Percentiles rank a stretch among this genome's conserved stretches.
These are phyloP conservation scores for Pseudeuparius sepicola DNA, from an alignment of 2,888 invertebrate species.

Conservation along the genomic window DNA sequence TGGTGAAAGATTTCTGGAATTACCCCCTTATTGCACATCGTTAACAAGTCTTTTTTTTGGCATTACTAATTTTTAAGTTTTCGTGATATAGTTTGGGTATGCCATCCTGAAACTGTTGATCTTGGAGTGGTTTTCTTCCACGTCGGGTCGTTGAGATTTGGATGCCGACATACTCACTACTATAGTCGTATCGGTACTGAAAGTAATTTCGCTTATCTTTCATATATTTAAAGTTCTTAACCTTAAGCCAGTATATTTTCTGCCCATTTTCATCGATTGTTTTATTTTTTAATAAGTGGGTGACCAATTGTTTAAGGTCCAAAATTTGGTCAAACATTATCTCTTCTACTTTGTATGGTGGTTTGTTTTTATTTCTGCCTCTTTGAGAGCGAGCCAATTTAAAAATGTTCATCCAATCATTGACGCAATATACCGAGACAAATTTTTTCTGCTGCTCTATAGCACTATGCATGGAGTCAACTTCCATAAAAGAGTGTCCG, in stretches of 20 bases:
- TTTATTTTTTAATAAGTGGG: slow-evolving; percentile 5
- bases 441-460: slow-evolving; percentile 8
- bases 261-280: not conserved
- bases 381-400: slow-evolving; percentile 1
- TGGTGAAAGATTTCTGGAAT: no score
- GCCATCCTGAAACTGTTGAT: slow-evolving; percentile 2
- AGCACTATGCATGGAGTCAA: slow-evolving; percentile 12
- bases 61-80: slow-evolving; percentile 2
- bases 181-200: slow-evolving; percentile 9
- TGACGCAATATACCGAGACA: slow-evolving; percentile 5
- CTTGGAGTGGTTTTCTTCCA: slow-evolving; percentile 4
- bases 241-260: slow-evolving; percentile 1
- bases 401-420: slow-evolving; percentile 9
- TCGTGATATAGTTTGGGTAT: slow-evolving; percentile 4
- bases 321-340: slow-evolving; percentile 1
- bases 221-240: slow-evolving; percentile 5
- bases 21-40: no score
- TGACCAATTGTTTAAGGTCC: slow-evolving; percentile 5
- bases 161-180: slow-evolving; percentile 6
- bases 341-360: slow-evolving; percentile 5
- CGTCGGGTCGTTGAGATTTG: slow-evolving; percentile 7
- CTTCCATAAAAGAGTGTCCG: slow-evolving; percentile 14
- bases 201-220: slow-evolving; percentile 9
- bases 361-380: not conserved
- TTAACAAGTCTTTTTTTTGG: slow-evolving; percentile 7